Base-by-base conservation (phyloP, 1,140 invertebrate species). In the Drosophila arizonae region DNA sequence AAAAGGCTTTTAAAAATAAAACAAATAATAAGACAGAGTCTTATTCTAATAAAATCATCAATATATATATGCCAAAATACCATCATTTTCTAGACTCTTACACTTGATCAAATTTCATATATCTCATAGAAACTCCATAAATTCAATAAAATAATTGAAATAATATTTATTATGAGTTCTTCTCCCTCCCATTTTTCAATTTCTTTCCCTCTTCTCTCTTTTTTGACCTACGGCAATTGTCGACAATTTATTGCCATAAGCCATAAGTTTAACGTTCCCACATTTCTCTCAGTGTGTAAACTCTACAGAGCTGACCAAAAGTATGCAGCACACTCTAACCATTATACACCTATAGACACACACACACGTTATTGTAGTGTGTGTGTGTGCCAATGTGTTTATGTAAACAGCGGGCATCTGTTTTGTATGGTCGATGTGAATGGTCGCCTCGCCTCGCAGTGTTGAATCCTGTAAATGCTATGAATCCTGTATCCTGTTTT, bases 321-420 rank as follows among this genome's bases (percentile, higher is more conserved):
- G 26, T 60, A 33, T 60, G 57, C 24, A 48, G 28, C n/a, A 65
- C n/a, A 45, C 28, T 46, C 26, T 24, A n/a, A 13, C 21, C 30
- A 45, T 15, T 54, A 26, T 11, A 45, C 50, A 64, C 50, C n/a
- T 26, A 45, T 11, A 46, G 3, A 26, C 33, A 33, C 50, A 30
- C 62, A 9, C 51, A 5, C 26, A 6, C 28, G 9, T 15, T 10
- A 26, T 11, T 10, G 28, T 17, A 33, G 28, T 39, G 55, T 39
- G 36, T 39, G 36, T 39, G 36, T 13, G 36, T 3, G 36, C 13
- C 54, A 60, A 64, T 54, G 65, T 73, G 67, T 64, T 64, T 71
- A 58, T 71, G 61, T 60, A 71, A 70, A 74, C 72, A 64, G 68
- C 72, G 54, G 72, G 60, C 72, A 71, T 75, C 61, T 75, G 72